These are phyloP conservation scores for Chlamydotis undulata DNA, from an alignment of 2,113 vertebrate species.

Conservation along the genomic window DNA sequence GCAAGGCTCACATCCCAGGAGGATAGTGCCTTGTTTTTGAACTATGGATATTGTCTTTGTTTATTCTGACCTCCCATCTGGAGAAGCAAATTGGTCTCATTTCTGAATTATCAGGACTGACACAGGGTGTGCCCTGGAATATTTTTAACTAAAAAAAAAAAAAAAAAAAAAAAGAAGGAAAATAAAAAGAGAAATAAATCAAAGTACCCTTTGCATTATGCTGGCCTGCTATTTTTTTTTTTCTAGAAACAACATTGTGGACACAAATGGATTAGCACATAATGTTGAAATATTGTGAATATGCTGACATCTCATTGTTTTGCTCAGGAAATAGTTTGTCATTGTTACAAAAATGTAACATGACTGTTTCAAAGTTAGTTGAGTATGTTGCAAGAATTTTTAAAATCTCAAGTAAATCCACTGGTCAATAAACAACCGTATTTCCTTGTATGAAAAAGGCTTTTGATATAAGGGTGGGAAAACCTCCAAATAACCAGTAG, in stretches of 20 bases:
- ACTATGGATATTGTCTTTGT: not conserved
- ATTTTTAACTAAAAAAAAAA: not conserved
- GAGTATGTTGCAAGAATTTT: conserved; percentile 17
- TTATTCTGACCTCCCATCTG: not conserved
- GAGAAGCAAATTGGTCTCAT: not conserved
- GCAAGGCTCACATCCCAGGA: not conserved
- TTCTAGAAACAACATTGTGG: conserved; percentile 10
- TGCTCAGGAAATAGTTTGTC: conserved; percentile 56
- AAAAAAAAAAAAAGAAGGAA: not conserved
- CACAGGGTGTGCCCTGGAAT: not conserved
- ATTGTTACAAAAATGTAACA: conserved; percentile 13
- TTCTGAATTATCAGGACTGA: not conserved
- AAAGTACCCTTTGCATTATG: not conserved
- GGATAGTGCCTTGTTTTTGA: not conserved
- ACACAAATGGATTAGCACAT: conserved; percentile 38
- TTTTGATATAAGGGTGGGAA: not conserved
- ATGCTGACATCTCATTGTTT: conserved; percentile 65
- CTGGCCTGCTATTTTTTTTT: not conserved
- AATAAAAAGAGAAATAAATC: not conserved
- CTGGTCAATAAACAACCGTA: not conserved
- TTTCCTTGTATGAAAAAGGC: not conserved
- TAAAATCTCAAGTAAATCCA: not conserved
- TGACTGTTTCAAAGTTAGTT: conserved; percentile 19
- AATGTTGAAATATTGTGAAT: conserved; percentile 53
- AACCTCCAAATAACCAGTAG: not conserved